Conservation (phyloP, 1,140 invertebrate species). For the Drosophila obscura region DNA sequence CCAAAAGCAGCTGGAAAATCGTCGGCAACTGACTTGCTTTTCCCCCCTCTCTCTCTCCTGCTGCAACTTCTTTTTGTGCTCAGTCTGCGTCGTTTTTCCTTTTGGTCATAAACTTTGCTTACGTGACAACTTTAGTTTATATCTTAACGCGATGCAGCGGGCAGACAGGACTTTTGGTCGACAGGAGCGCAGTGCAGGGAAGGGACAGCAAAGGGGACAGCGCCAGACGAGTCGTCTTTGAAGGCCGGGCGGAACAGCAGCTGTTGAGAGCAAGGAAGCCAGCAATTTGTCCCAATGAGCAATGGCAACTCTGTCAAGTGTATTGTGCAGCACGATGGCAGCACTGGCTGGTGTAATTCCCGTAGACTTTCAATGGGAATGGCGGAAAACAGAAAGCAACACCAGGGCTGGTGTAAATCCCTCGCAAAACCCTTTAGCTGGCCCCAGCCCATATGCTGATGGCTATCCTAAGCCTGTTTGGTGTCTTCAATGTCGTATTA, state of each 20-base stretch:
- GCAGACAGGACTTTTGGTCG: conserved; percentile 36
- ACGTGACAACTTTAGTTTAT: conserved; percentile 82
- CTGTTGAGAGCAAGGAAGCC: conserved; percentile 30
- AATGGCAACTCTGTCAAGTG: conserved; percentile 7
- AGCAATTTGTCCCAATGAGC: conserved; percentile 57
- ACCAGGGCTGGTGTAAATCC: not conserved
- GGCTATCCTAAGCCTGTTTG: conserved; percentile 12
- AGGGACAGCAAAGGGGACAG: conserved; percentile 8
- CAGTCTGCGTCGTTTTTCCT: conserved; percentile 47
- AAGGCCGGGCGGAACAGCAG: conserved; percentile 7
- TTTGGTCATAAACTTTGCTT: conserved; percentile 80
- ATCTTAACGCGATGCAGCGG: conserved; percentile 61
- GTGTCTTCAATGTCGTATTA: conserved; percentile 43
- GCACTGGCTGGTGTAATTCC: not conserved
- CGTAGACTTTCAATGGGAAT: not conserved
- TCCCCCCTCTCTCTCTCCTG: conserved; percentile 16
- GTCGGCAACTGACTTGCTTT: conserved; percentile 31
- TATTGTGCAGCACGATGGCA: not conserved
- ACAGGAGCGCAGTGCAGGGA: conserved; percentile 10
- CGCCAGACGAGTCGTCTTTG: not conserved
- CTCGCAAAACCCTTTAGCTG: conserved; percentile 1
- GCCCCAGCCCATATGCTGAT: conserved; percentile 22
- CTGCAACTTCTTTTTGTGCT: conserved; percentile 30
- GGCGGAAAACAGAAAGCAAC: not conserved
- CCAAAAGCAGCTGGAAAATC: conserved; percentile 64